Evolutionary conservation across 1,140 invertebrate genomes (phyloP).

Genomic region (Procambarus virginalis): DNA sequence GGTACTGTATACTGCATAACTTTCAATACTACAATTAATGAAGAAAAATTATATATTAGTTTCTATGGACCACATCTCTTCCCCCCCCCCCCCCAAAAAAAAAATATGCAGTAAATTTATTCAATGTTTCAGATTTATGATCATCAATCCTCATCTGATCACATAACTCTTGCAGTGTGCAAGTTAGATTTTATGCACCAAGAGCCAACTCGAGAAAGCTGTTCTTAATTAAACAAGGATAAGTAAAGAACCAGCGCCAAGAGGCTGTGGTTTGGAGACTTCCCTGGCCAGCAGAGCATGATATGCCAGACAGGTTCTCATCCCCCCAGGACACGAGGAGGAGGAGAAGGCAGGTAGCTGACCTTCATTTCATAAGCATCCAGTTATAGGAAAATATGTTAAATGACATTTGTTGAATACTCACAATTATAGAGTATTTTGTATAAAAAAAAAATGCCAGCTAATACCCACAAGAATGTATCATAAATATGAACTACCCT

Average conservation of each 20-base stretch:
- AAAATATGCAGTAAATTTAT: too few relatives aligned
- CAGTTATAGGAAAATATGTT: neutral
- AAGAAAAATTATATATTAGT: too few relatives aligned
- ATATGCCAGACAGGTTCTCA: neutral
- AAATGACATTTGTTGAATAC: neutral
- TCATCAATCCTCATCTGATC: too few relatives aligned
- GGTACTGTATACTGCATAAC: too few relatives aligned
- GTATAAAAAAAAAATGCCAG: neutral
- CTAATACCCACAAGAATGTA: neutral
- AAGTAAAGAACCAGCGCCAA: neutral
- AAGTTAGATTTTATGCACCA: too few relatives aligned
- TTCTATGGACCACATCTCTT: too few relatives aligned
- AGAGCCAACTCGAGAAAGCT: too few relatives aligned
- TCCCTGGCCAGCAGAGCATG: neutral
- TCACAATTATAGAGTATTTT: neutral
- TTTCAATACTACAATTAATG: too few relatives aligned
- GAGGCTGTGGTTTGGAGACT: neutral
- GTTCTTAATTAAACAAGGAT: too few relatives aligned
- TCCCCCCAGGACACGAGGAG: neutral
- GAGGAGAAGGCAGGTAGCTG: neutral
- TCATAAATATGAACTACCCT: neutral
- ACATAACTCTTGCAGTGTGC: too few relatives aligned
- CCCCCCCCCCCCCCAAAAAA: too few relatives aligned
- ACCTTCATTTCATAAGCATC: neutral
- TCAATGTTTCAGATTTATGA: too few relatives aligned